Conservation (phyloP, 2,113 vertebrate genomes). For the Sinosuthora webbiana region DNA sequence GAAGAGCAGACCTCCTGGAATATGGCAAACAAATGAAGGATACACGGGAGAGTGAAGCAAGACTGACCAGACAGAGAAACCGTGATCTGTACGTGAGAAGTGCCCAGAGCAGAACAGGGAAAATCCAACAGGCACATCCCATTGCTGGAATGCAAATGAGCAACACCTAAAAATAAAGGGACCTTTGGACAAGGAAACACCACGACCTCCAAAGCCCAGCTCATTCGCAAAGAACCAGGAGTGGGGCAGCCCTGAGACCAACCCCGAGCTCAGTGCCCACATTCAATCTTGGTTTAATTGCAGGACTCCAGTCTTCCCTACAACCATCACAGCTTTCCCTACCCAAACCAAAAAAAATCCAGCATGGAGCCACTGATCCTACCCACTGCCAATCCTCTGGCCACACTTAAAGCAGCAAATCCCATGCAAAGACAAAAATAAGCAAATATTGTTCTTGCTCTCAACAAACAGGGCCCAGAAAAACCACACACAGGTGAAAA, state of each 20-base stretch:
- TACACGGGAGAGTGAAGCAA: background rate
- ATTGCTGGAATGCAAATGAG: background rate
- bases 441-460: background rate
- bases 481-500: background rate
- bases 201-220: accelerated
- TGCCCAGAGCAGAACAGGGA: background rate
- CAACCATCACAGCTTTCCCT: background rate
- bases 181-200: background rate
- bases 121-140: background rate
- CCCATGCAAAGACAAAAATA: background rate
- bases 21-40: background rate
- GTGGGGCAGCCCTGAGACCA: background rate
- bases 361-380: background rate
- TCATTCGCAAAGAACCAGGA: background rate
- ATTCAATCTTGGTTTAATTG: background rate
- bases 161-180: background rate
- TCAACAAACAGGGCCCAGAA: background rate
- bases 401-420: background rate
- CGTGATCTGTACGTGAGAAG: background rate
- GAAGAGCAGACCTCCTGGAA: background rate
- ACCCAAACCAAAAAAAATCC: background rate
- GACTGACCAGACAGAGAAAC: background rate
- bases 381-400: background rate
- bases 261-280: background rate
- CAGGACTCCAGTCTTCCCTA: background rate